These are phyloP conservation scores for Bagarius yarrelli DNA, from an alignment of 2,113 vertebrate species.

Conservation along the genomic window DNA sequence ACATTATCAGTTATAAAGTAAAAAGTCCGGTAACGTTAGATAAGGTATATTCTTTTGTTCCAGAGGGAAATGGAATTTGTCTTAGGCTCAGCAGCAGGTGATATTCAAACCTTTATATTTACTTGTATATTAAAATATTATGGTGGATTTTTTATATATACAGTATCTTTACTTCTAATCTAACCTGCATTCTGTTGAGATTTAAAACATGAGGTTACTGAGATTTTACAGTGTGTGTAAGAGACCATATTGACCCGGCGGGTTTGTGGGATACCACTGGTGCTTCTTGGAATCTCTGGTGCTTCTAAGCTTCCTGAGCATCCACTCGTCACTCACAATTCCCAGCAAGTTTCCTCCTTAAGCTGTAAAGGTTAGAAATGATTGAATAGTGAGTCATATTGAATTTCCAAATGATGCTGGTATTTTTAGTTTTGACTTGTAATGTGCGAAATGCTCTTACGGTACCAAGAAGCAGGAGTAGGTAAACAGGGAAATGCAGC, in stretches of 20 bases:
- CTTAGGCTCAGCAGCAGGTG: too few relatives aligned
- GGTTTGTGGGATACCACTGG: conserved; percentile 73
- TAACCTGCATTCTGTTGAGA: background rate
- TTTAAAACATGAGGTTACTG: background rate
- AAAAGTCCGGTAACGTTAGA: too few relatives aligned
- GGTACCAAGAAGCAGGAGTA: background rate
- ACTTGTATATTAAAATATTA: too few relatives aligned
- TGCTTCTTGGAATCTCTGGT: conserved; percentile 84
- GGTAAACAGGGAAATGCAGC: background rate
- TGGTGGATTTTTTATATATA: too few relatives aligned
- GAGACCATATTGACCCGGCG: conserved; percentile 83
- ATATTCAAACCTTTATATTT: too few relatives aligned
- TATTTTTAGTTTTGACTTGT: too few relatives aligned
- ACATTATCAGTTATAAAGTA: too few relatives aligned
- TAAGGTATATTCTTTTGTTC: too few relatives aligned
- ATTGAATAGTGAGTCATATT: conserved; percentile 6
- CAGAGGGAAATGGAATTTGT: too few relatives aligned
- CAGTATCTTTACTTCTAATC: too few relatives aligned
- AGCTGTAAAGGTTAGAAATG: conserved; percentile 22
- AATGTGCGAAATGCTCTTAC: conserved; percentile 28
- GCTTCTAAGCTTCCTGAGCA: conserved; percentile 89
- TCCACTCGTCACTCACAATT: conserved; percentile 85
- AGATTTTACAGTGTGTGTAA: background rate
- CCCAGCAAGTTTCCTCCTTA: conserved; percentile 73
- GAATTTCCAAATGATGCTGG: background rate